These are phyloP conservation scores for Penaeus monodon DNA, from an alignment of 2,888 invertebrate genomes.

Conservation along the genomic window DNA sequence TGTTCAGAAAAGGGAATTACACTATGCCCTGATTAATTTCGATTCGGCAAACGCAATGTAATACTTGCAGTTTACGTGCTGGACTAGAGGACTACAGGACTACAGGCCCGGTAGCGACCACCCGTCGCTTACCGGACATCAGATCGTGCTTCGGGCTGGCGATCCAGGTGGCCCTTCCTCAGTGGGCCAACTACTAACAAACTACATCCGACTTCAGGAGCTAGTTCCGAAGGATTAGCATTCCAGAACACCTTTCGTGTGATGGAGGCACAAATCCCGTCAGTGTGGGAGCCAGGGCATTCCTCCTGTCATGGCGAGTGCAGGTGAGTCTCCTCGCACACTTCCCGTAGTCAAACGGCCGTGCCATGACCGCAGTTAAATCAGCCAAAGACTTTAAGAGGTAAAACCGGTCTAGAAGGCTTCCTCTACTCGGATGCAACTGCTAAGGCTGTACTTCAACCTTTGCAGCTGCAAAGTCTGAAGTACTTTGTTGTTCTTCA, in stretches of 20 bases:
- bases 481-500: no score
- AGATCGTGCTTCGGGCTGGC: not conserved
- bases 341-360: slow-evolving; percentile 14
- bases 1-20: no score
- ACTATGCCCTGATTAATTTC: no score
- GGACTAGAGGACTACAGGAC: slow-evolving; percentile 20
- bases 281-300: not conserved
- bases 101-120: not conserved
- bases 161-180: no score
- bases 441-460: not conserved
- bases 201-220: no score
- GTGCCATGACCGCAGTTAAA: no score
- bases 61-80: slow-evolving; percentile 13
- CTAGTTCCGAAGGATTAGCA: no score
- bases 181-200: no score
- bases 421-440: not conserved
- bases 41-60: not conserved
- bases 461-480: no score
- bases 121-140: not conserved
- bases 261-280: slow-evolving; percentile 25
- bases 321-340: not conserved
- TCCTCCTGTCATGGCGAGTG: not conserved
- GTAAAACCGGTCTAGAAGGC: not conserved
- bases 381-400: not conserved
- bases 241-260: not conserved